Evolutionary conservation across 2,113 vertebrate genomes (phyloP).

Genomic region (Falcunculus frontatus): DNA sequence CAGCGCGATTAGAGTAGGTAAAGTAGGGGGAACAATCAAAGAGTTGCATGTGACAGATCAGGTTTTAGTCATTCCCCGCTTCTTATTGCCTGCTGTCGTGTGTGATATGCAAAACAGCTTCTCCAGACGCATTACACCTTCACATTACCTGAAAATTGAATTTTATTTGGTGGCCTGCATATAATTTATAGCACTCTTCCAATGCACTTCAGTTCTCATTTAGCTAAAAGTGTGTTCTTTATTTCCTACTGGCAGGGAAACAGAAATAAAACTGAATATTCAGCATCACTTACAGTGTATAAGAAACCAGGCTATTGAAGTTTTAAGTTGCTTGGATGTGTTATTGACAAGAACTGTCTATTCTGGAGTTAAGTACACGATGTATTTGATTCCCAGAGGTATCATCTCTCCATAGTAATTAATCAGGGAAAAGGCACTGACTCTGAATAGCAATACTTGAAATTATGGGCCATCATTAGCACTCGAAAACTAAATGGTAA

Average conservation of each 20-base stretch:
- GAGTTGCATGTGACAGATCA: constrained; percentile 64
- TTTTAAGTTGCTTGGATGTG: neutral
- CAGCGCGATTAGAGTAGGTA: constrained; percentile 69
- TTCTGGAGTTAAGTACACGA: neutral
- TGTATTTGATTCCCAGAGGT: constrained; percentile 1
- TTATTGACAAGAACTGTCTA: constrained; percentile 22
- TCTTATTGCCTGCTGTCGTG: constrained; percentile 69
- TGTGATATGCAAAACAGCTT: constrained; percentile 76
- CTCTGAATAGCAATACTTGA: neutral
- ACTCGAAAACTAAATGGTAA: neutral
- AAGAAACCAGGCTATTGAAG: neutral
- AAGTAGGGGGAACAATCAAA: constrained; percentile 58
- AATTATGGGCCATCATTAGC: neutral
- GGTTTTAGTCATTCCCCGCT: constrained; percentile 46
- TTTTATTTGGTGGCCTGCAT: constrained; percentile 74
- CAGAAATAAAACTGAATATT: constrained; percentile 39
- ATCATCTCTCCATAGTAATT: constrained; percentile 19
- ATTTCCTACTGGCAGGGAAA: constrained; percentile 57
- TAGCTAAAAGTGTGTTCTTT: constrained; percentile 65
- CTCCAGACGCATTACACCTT: constrained; percentile 56
- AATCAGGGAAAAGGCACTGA: neutral
- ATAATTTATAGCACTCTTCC: constrained; percentile 68
- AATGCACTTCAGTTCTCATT: constrained; percentile 65
- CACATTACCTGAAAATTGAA: constrained; percentile 75
- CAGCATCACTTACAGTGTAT: neutral